Evolutionary conservation across 2,797 vertebrate species (phyloP).

Genomic region (Eutrigla gurnardus): DNA sequence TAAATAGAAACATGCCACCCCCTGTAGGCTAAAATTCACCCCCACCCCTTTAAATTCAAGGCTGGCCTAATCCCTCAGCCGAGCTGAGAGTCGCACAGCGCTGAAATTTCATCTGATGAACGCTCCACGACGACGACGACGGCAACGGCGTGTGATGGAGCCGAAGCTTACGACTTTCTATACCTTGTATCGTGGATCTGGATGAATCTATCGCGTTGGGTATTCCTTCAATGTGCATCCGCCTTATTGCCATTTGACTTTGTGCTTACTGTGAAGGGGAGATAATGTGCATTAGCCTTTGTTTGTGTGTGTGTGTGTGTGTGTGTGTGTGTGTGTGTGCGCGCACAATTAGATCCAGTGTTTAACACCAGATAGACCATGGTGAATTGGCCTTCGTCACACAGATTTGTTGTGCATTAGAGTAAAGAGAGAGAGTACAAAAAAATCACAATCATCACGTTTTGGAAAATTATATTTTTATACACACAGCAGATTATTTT

Average conservation of each 20-base stretch:
- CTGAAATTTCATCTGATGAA: conserved; percentile 59
- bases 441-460: background rate
- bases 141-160: conserved; percentile 38
- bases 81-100: conserved; percentile 60
- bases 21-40: conserved; percentile 73
- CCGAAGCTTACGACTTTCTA: conserved; percentile 7
- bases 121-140: conserved; percentile 57
- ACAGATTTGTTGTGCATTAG: background rate
- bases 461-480: background rate
- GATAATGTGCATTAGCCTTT: conserved; percentile 15
- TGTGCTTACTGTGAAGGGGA: conserved; percentile 15
- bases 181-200: background rate
- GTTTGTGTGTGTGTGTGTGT: no score
- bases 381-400: conserved; percentile 13
- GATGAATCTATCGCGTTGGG: conserved; percentile 1
- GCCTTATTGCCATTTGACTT: conserved; percentile 20
- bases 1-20: conserved; percentile 79
- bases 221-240: conserved; percentile 10
- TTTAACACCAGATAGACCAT: conserved; percentile 20
- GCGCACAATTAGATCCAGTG: conserved; percentile 27
- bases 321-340: background rate
- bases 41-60: conserved; percentile 68
- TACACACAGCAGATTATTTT: background rate
- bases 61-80: conserved; percentile 76
- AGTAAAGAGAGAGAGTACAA: background rate